Base-by-base conservation (phyloP, 2,113 vertebrate species). In the Forbesichthys papilliferus region DNA sequence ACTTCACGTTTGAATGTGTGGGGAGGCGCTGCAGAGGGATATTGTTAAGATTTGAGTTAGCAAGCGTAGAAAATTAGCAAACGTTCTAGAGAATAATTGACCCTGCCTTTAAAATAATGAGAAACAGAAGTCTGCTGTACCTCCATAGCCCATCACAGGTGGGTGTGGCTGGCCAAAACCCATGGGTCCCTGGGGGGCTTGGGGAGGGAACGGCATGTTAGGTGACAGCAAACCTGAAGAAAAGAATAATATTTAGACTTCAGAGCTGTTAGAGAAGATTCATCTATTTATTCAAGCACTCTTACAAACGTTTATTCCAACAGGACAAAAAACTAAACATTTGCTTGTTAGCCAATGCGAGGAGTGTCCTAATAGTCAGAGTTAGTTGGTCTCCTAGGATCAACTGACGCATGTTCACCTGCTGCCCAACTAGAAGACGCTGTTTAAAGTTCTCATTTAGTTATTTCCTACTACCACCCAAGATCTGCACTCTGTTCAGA, bases 81-180 rank as follows among this genome's bases (percentile, higher is more conserved):
- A 27, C 27, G 27, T 27, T 27, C 27, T 27, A 27, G 27, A 27
- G 27, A 27, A 27, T 27, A 27, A 27, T 27, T 27, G 27, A 27
- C 27, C 27, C 27, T 27, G 2, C 27, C 27, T 42, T 42, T 42
- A 42, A 42, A 6, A 42, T 36, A 34, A 60, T 33, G n/a, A 10
- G 8, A 2, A 54, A 3, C 20, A 13, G 48, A 33, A 13, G 16
- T 6, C 33, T 13, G 9, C 73, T 90, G 46, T 84, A 95, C 95
- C 94, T 79, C 94, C 94, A 0, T 94, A 96, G 34, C 95, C 95
- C 90, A 97, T 89, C 61, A 97, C 89, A 3, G 95, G 95, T 7
- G 95, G 96, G 47, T 95, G 93, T 12, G 95, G 95, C 87, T 96
- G 95, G 3, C 86, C 94, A 1, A 95, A 97, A n/a, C 91, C 92